Percentiles rank a stretch among this genome's conserved stretches.
phyloP scores from a whole-genome alignment of 2,797 vertebrate species.

The Zalophus californianus region DNA sequence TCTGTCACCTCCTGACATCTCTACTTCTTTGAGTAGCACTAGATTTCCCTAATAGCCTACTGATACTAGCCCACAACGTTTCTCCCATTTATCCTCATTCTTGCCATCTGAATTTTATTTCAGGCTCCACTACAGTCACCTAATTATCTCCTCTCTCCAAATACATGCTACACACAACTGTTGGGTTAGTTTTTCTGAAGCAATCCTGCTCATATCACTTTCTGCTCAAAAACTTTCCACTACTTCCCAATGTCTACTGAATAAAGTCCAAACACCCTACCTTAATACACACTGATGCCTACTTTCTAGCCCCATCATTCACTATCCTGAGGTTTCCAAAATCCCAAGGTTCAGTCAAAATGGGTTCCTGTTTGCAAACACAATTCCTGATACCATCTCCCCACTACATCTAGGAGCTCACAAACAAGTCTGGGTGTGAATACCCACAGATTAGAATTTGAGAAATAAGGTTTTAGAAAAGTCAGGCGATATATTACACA shows the following conservation, averaged over 20 bases:
- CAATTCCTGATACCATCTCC: conserved; percentile 16
- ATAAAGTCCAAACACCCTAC: background rate
- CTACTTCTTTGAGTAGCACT: background rate
- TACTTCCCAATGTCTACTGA: conserved; percentile 25
- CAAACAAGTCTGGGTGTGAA: background rate
- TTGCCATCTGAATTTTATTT: background rate
- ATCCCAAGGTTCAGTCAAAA: background rate
- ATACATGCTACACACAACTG: background rate
- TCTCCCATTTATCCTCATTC: background rate
- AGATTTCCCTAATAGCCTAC: background rate
- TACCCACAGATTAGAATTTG: background rate
- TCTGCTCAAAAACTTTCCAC: background rate
- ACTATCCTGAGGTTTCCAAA: background rate
- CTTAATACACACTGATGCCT: background rate
- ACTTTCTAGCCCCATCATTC: conserved; percentile 1
- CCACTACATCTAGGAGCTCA: background rate
- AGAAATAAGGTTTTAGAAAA: background rate
- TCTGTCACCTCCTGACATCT: background rate
- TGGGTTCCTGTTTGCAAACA: background rate
- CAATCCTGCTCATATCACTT: background rate
- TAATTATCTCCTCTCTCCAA: conserved; percentile 19
- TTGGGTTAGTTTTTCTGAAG: background rate
- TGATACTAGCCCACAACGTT: background rate
- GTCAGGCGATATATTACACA: background rate
- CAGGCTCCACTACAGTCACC: background rate